These are phyloP conservation scores for Desmodus rotundus DNA, from an alignment of 2,113 vertebrate species.

Conservation along the genomic window DNA sequence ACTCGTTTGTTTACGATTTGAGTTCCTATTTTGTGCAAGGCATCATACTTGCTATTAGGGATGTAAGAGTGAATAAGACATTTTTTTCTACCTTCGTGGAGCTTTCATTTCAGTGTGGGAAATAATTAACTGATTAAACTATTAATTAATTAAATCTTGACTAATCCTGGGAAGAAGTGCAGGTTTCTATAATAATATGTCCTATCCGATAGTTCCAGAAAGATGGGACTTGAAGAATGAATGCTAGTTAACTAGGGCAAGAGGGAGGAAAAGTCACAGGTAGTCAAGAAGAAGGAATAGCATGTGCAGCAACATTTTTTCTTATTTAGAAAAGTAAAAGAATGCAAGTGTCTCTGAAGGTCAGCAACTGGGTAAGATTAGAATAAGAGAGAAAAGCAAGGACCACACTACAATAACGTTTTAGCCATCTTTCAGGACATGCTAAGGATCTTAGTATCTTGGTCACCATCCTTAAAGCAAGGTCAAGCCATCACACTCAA, in stretches of 20 bases:
- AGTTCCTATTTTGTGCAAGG: neutral
- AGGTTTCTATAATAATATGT: neutral
- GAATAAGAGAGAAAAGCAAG: neutral
- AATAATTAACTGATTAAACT: neutral
- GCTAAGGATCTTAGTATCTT: neutral
- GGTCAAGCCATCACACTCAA: neutral
- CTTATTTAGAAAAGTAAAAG: neutral
- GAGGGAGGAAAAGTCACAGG: neutral
- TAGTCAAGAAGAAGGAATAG: neutral
- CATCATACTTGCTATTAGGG: neutral
- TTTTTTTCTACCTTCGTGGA: neutral
- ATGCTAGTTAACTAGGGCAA: neutral
- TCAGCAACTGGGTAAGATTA: neutral
- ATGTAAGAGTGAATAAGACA: neutral
- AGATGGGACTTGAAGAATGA: constrained; percentile 1
- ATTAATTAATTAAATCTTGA: neutral
- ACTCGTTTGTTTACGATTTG: neutral
- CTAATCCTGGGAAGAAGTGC: neutral
- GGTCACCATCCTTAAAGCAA: neutral
- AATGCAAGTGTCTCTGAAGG: neutral
- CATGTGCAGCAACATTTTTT: neutral
- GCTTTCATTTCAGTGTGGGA: neutral
- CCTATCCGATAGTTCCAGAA: neutral
- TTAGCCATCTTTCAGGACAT: neutral
- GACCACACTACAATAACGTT: neutral